Base-by-base conservation (phyloP, 2,888 invertebrate species). In the Amphipoea oculea region DNA sequence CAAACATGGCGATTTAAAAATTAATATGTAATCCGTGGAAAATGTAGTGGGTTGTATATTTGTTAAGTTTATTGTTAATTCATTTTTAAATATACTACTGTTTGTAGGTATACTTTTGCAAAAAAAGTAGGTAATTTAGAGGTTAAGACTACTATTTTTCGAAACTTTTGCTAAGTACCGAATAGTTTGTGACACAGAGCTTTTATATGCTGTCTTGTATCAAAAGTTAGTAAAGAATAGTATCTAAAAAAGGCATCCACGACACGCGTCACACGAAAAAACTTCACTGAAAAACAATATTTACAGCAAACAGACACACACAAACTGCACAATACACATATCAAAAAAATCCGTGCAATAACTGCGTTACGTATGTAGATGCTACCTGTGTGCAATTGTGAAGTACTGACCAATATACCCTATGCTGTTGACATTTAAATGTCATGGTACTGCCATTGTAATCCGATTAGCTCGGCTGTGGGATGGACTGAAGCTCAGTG, bases 391-490 rank as follows among this genome's bases (percentile, higher is more conserved):
- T 72, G 62, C 67, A 76, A 83, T 85, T 86, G 84, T 76, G 78
- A 81, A 77, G 81, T 78, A 83, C 76, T 66, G 73, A 76, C 81
- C 81, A 83, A 85, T 86, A 82, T 79, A 85, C 88, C 86, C 83
- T 86, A 83, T 87, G 85, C 84, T 85, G 84, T 91, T 91, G 90
- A 92, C 92, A 90, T 92, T 92, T 89, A 89, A 91, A 91, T 71
- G 92, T 90, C 90, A 92, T 91, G 92, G 91, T 88, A 87, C 91
- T 90, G 91, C 91, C 91, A 91, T 91, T 83, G 88, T 94, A 94
- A 95, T 93, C 93, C 90, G 94, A 94, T 95, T 94, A 94, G 82
- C 88, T 85, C 85, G 81, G 54, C 84, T 79, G 79, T 82, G 76
- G 86, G 76, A 81, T 72, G 88, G 88, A 81, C 89, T 73, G 78